Evolutionary conservation across 2,113 vertebrate species (phyloP).

Genomic region (Syngnathus typhle): DNA sequence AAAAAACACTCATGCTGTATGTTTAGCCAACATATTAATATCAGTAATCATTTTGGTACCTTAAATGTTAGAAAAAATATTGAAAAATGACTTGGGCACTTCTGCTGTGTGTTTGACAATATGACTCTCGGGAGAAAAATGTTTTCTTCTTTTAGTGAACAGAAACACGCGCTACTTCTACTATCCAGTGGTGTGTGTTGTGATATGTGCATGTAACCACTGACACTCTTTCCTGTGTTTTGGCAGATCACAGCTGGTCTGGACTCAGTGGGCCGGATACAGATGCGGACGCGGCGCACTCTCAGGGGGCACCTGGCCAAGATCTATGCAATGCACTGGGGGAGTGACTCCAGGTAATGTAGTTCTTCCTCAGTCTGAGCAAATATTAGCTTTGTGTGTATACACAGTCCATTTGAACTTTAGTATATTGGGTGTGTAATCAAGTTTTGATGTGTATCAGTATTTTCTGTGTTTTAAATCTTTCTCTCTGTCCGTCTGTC

Average conservation of each 20-base stretch:
- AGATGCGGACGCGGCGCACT: constrained; percentile 94
- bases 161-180: no score
- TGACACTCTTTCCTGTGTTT: constrained; percentile 52
- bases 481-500: constrained; percentile 47
- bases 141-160: no score
- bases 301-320: constrained; percentile 94
- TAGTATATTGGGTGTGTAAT: not conserved
- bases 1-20: no score
- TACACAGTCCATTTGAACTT: not conserved
- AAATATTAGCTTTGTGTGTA: not conserved
- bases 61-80: no score
- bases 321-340: constrained; percentile 99
- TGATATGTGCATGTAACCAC: constrained; percentile 14
- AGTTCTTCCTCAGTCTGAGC: not conserved
- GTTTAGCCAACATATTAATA: no score
- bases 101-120: no score
- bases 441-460: constrained; percentile 1
- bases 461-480: constrained; percentile 35
- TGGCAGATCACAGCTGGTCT: constrained; percentile 91
- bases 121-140: no score
- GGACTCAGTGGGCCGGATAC: constrained; percentile 94
- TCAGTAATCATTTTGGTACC: no score
- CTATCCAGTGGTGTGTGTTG: constrained; percentile 8
- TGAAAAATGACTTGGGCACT: no score
- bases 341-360: constrained; percentile 87